Percentiles rank a stretch among this genome's conserved stretches.
phyloP scores from a whole-genome alignment of 2,797 vertebrate genomes.

The Phrynocephalus guinanensis region DNA sequence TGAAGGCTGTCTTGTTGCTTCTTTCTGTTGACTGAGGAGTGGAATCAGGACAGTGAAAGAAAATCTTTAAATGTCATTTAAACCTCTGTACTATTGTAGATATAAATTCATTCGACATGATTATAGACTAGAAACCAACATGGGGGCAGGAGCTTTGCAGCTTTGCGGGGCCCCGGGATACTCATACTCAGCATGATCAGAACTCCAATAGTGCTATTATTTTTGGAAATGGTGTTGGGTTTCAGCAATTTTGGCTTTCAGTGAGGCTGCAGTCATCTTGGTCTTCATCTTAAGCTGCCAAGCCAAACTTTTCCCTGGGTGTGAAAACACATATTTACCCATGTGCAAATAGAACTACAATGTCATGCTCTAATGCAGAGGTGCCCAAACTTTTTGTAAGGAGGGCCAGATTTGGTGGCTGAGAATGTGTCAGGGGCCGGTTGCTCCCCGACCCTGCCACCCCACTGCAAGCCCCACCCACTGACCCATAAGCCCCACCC shows the following conservation, averaged over 20 bases:
- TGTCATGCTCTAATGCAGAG: conserved; percentile 70
- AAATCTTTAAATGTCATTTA: conserved; percentile 45
- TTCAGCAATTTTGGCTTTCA: conserved; percentile 80
- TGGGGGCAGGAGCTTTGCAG: conserved; percentile 63
- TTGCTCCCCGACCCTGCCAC: no score
- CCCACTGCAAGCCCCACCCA: no score
- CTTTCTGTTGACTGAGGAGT: background rate
- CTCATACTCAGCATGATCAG: conserved; percentile 76
- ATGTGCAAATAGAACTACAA: conserved; percentile 77
- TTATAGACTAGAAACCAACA: conserved; percentile 54
- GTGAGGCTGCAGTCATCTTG: conserved; percentile 75
- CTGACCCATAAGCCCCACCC: no score
- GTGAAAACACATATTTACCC: conserved; percentile 83
- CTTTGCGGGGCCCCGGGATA: conserved; percentile 65
- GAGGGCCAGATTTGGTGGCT: no score
- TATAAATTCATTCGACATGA: conserved; percentile 30
- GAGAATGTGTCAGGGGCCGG: no score
- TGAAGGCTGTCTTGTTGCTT: conserved; percentile 7
- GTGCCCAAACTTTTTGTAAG: no score
- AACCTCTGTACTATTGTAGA: conserved; percentile 42
- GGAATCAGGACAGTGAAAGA: conserved; percentile 18
- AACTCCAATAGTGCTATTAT: conserved; percentile 78
- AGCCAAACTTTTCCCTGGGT: conserved; percentile 82
- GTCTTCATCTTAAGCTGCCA: conserved; percentile 77
- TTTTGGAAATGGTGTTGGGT: conserved; percentile 79